Base-by-base conservation (phyloP, 2,888 invertebrate species). In the Cephus rjabovi region DNA sequence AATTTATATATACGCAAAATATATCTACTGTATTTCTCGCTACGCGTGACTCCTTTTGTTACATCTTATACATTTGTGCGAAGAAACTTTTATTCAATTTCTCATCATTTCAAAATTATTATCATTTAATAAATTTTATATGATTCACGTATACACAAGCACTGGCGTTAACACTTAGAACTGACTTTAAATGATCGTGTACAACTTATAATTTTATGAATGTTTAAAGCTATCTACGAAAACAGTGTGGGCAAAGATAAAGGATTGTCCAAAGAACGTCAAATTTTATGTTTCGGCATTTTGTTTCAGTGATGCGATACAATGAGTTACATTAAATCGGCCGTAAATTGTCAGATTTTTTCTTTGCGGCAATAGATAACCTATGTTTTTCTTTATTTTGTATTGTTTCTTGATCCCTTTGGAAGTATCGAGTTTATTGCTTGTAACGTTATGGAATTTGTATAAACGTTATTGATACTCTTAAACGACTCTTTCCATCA, bases 11-110 rank as follows among this genome's bases (percentile, higher is more conserved):
- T 68, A 74, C 73, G 76, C 71, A 69, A 56, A 11, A 71, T 74
- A 75, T 69, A 76, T 34, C 69, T 75, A 69, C 12, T 56, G 37
- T 40, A 23, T 75, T 70, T 71, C 79, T 79, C 56, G 56, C 23
- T 56, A 23, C 23, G 9, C 23, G 56, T 9, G 23, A 56, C 2
- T 23, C 23, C 23, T 56, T 56, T 23, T 1, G 56, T 56, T 56
- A n/a, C 35, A 11, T 74, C 15, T 75, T 37, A 56, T 23, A 75
- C 15, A 30, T 34, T 76, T 71, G 70, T 77, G 70, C 75, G 69
- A 75, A 75, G 30, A 74, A 77, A 80, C 68, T 79, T 76, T 80
- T 80, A 80, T 70, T 76, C 80, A 37, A 74, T 79, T 78, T 79
- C 23, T 56, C 23, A 23, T 56, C 56, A 9, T 56, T 56, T 23